Evolutionary conservation across 1,140 invertebrate species (phyloP), one percentile per base, ranked within the genome.

Genomic region (Procambarus virginalis): DNA sequence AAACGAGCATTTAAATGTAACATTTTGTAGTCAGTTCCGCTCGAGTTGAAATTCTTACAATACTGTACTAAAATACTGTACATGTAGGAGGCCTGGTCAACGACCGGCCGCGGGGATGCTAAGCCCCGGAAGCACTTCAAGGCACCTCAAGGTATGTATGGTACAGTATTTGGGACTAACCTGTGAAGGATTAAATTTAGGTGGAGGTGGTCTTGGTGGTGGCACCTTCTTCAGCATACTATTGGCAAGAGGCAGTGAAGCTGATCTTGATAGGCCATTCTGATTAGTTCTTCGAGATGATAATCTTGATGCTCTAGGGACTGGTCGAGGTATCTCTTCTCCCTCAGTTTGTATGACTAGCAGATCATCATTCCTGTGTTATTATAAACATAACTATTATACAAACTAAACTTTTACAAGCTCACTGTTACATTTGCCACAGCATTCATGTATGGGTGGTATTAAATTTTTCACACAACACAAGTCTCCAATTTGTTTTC

Each of bases 331-430:
- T 46, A n/a, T 46, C 60, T 68, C 60, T 10, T 82, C 60, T 68
- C 46, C 80, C 48, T 22, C 58, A 46, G 60, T 46, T 8, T 82
- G 58, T 82, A 82, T 82, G 60, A 82, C 22, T 45, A 82, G 80
- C 8, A 82, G 80, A 68, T 68, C 80, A 68, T 68, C 80, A 82
- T 82, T 82, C 80, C 80, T 82, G 58, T 34, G n/a, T n/a, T n/a
- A n/a, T n/a, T n/a, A 5, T 17, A 55, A 17, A 22, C 10, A 82
- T 2, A 58, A 20, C 17, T 34, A 17, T 68, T 68, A 45, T 58
- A 9, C 5, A 60, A 17, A 58, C 55, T 81, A 34, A 60, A 45
- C 6, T 3, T 60, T 81, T 12, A 55, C 51, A 55, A 55, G 3
- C 51, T 55, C 12, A 55, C 1, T 9, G 4, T 55, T 55, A 55